These are phyloP conservation scores for Coronaproctus castanopsis DNA, from an alignment of 2,888 invertebrate species.

Conservation along the genomic window DNA sequence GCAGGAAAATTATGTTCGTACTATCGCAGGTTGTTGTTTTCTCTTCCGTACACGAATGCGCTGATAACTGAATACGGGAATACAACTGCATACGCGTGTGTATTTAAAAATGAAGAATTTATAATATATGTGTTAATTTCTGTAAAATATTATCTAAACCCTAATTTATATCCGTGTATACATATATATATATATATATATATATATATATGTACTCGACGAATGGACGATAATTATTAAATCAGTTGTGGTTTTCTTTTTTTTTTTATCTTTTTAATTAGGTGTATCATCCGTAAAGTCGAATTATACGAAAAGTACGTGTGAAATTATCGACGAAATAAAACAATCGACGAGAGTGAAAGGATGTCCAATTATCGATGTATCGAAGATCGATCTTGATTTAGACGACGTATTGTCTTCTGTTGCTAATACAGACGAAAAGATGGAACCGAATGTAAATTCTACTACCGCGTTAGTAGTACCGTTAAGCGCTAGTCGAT, in stretches of 20 bases:
- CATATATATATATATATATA: neutral
- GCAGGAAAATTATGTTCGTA: no score
- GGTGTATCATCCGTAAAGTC: neutral
- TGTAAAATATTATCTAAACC: neutral
- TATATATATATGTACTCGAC: neutral
- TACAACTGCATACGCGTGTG: no score
- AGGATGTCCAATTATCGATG: conserved; percentile 6
- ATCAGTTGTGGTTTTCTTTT: no score
- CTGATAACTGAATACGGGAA: no score
- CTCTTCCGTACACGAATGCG: no score
- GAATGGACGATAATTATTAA: no score
- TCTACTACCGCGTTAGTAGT: conserved; percentile 11
- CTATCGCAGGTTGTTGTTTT: no score
- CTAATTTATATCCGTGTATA: neutral
- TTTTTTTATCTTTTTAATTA: neutral
- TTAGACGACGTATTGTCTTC: conserved; percentile 18
- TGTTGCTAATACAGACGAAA: neutral
- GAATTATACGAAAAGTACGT: neutral
- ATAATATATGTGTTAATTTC: no score
- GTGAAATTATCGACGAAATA: neutral
- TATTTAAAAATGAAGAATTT: no score
- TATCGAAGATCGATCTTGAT: conserved; percentile 19
- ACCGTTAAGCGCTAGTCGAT: conserved; percentile 44
- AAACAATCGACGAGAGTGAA: neutral
- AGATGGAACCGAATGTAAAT: conserved; percentile 1